These are phyloP conservation scores for Cyclargus thomasi DNA, from an alignment of 1,140 invertebrate species.

Conservation along the genomic window DNA sequence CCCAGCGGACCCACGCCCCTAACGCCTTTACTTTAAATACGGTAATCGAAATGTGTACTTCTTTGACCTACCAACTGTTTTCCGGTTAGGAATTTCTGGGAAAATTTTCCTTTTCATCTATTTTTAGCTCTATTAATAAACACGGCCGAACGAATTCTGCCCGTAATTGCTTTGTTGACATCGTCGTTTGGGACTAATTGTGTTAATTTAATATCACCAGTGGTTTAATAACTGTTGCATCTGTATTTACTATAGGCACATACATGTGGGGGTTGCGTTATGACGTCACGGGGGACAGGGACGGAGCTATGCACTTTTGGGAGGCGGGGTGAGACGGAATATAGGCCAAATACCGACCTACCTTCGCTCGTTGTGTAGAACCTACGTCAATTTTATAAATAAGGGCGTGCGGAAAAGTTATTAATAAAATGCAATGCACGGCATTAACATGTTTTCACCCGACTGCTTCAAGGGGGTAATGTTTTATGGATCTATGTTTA, in stretches of 20 bases:
- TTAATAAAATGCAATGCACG: slow-evolving; percentile 19
- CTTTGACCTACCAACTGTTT: neutral
- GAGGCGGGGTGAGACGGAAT: slow-evolving; percentile 41
- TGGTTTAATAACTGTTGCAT: slow-evolving; percentile 10
- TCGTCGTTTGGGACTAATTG: neutral
- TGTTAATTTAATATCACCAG: neutral
- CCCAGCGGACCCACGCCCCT: no score
- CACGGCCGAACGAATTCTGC: neutral
- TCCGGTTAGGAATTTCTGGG: neutral
- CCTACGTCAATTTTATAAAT: slow-evolving; percentile 55
- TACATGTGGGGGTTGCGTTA: slow-evolving; percentile 47
- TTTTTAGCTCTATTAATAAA: neutral
- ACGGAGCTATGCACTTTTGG: slow-evolving; percentile 24
- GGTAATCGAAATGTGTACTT: neutral
- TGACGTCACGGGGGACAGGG: slow-evolving; percentile 55
- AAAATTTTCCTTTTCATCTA: neutral
- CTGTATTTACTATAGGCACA: slow-evolving; percentile 24
- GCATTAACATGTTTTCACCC: neutral
- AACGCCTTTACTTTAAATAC: no score
- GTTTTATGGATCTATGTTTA: no score
- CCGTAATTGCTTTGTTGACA: neutral
- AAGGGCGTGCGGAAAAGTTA: slow-evolving; percentile 39
- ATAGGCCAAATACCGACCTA: slow-evolving; percentile 68
- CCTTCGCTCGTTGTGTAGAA: slow-evolving; percentile 50
- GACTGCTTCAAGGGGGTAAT: neutral